Evolutionary conservation across 2,888 invertebrate genomes (phyloP), one percentile per base, ranked within the genome.

Genomic region (Teleiodes luculella): DNA sequence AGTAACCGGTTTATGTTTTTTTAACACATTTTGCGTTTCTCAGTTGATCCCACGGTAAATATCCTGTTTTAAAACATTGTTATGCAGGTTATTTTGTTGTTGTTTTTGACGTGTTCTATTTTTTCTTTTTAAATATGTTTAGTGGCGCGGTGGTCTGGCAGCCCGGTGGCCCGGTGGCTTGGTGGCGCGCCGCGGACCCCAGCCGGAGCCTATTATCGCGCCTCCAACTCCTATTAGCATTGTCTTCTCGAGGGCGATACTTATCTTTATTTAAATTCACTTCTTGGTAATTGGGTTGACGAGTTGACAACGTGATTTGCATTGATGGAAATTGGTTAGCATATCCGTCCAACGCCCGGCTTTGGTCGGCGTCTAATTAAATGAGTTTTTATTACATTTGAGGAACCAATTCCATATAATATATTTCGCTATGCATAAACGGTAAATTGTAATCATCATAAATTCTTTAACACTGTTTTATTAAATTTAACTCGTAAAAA

Each of bases 261-360:
- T 89, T 88, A 89, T 88, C 89, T 88, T 89, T 89, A 89, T 89
- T 89, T 89, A 89, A 89, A 89, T 88, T 89, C 88, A 89, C 89
- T 88, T 88, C 88, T 87, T 88, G 83, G 87, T 88, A 89, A 89
- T 89, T 89, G 88, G 87, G 87, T 88, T 89, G 89, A 89, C 88
- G 87, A 88, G 87, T 88, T 86, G 87, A 86, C 88, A 87, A 89
- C 89, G 89, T 89, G 88, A 89, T 89, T 89, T 89, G 89, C 89
- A 89, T 89, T 89, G 86, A 88, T 88, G 87, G 83, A 84, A 86
- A 86, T 87, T 85, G 85, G 82, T 81, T 81, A 76, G 83, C 75
- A 68, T 74, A 81, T 82, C 76, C 65, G 24, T 24, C 24, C n/a
- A n/a, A n/a, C n/a, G n/a, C 68, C 73, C 72, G 69, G 73, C 81